phyloP scores from a whole-genome alignment of 2,888 invertebrate genomes.

The Tanytarsus gracilentus region DNA sequence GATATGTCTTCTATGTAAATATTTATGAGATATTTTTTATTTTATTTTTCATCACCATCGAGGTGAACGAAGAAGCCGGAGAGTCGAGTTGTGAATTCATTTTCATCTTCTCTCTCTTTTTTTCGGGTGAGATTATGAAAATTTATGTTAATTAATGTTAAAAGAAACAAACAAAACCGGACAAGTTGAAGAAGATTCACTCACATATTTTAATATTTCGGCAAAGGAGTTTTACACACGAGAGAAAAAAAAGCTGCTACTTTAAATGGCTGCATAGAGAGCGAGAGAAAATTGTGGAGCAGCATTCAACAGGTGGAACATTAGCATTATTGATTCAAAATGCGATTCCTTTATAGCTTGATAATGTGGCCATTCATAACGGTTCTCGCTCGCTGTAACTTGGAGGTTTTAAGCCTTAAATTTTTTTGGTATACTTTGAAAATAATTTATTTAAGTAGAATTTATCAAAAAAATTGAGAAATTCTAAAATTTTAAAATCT shows the following conservation, averaged over 20 bases:
- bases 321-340: conserved; percentile 26
- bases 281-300: neutral
- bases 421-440: too few relatives aligned
- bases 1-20: conserved; percentile 17
- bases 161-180: conserved; percentile 29
- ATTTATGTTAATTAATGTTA: conserved; percentile 26
- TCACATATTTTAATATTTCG: too few relatives aligned
- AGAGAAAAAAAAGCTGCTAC: too few relatives aligned
- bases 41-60: neutral
- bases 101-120: neutral
- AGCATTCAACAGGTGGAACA: conserved; percentile 23
- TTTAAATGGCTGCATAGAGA: neutral
- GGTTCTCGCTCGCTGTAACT: neutral
- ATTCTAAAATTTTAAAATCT: too few relatives aligned
- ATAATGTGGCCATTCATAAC: conserved; percentile 22
- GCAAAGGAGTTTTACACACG: neutral
- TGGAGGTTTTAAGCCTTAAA: too few relatives aligned
- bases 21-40: conserved; percentile 14
- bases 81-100: conserved; percentile 7
- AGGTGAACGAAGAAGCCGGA: too few relatives aligned
- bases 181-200: conserved; percentile 7
- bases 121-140: conserved; percentile 28
- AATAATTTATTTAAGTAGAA: too few relatives aligned
- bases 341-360: conserved; percentile 25
- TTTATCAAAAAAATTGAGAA: too few relatives aligned